Conservation (phyloP, 2,113 vertebrate genomes). For the Dasyornis broadbenti region DNA sequence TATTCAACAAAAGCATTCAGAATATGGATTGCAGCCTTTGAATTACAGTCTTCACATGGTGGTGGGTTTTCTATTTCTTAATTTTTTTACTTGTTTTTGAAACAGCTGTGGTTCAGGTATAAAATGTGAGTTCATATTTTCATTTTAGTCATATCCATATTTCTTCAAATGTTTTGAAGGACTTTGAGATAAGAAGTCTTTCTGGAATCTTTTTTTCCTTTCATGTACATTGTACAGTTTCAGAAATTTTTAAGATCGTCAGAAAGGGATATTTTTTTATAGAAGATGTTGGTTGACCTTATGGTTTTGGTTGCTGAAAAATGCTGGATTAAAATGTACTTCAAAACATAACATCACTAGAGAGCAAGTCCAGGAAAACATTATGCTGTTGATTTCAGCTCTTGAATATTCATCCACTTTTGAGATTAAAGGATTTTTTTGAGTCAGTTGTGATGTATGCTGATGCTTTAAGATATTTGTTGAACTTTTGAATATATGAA, state of each 20-base stretch:
- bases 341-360: neutral
- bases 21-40: neutral
- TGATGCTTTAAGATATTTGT: neutral
- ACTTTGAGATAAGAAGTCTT: neutral
- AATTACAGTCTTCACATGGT: neutral
- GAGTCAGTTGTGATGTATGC: neutral
- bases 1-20: neutral
- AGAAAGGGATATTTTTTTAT: conserved; percentile 2
- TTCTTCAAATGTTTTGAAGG: neutral
- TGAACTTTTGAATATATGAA: neutral
- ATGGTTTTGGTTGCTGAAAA: neutral
- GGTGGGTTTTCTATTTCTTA: neutral
- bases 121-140: neutral
- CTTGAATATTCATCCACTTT: neutral
- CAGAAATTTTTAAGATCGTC: neutral
- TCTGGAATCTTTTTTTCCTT: neutral
- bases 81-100: neutral
- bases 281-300: neutral
- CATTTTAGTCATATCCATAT: neutral
- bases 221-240: neutral
- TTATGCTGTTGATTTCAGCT: neutral
- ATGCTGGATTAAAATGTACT: neutral
- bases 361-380: neutral
- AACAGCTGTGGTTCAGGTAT: neutral
- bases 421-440: neutral